A percentile compares a stretch with the other conserved stretches of the same genome.
phyloP scores from a whole-genome alignment of 2,113 vertebrate genomes.

The Anas platyrhynchos region DNA sequence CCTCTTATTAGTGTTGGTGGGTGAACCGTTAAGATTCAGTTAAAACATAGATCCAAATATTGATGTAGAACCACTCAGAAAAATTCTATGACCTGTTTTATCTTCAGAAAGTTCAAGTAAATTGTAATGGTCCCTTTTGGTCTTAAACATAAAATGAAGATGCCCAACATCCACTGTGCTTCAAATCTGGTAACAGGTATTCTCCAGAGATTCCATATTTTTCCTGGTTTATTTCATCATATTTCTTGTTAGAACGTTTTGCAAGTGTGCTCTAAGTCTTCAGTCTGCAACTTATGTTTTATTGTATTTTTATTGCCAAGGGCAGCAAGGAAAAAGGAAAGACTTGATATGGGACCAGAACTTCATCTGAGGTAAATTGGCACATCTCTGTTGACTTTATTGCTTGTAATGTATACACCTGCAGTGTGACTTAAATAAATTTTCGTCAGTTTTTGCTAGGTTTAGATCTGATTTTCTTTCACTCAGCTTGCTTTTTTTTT shows the following conservation, averaged over 20 bases:
- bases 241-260: background rate
- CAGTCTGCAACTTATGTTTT: background rate
- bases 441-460: background rate
- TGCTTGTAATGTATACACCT: background rate
- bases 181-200: background rate
- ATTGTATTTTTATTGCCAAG: background rate
- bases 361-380: background rate
- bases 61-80: background rate
- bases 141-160: background rate
- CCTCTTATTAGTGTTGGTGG: background rate
- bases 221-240: background rate
- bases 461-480: background rate
- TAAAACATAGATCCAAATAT: background rate
- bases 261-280: background rate
- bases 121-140: background rate
- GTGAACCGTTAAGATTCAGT: background rate
- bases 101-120: background rate
- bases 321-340: background rate
- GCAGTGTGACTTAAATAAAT: background rate
- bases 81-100: background rate
- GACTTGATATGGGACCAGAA: background rate
- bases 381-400: background rate
- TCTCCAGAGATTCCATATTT: background rate
- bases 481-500: background rate
- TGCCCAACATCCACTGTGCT: background rate